Evolutionary conservation across 2,888 invertebrate genomes (phyloP).

Genomic region (Miltochrista miniata): DNA sequence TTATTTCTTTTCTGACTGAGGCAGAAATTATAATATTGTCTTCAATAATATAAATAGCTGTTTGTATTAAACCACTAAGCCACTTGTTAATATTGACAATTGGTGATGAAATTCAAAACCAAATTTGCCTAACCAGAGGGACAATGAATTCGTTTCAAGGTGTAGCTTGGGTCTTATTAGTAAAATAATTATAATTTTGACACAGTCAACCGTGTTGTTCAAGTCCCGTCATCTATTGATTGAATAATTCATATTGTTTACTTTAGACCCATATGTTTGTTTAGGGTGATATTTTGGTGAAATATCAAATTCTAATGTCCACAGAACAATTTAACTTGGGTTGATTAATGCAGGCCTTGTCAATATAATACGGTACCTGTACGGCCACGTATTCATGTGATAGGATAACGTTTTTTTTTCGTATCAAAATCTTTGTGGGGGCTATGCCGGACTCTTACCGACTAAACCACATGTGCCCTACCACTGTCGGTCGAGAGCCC

Average conservation of each 20-base stretch:
- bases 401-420: constrained; percentile 5
- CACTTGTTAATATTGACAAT: constrained; percentile 21
- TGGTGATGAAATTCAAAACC: too few relatives aligned
- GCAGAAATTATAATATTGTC: too few relatives aligned
- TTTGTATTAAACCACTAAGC: too few relatives aligned
- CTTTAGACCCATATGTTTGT: constrained; percentile 61
- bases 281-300: constrained; percentile 72
- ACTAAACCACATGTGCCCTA: too few relatives aligned
- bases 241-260: constrained; percentile 69
- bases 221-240: constrained; percentile 49
- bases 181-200: constrained; percentile 11
- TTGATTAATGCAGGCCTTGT: constrained; percentile 60
- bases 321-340: constrained; percentile 45
- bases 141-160: constrained; percentile 18
- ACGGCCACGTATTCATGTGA: not conserved
- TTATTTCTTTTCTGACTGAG: too few relatives aligned
- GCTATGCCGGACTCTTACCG: too few relatives aligned
- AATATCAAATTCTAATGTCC: constrained; percentile 42
- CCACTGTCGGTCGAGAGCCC: too few relatives aligned
- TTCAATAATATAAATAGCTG: too few relatives aligned
- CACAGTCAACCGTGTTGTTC: constrained; percentile 41
- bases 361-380: constrained; percentile 20
- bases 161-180: not conserved
- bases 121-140: too few relatives aligned
- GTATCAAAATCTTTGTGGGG: too few relatives aligned